Base-by-base conservation (phyloP, 2,113 vertebrate genomes). In the Quiscalus mexicanus region DNA sequence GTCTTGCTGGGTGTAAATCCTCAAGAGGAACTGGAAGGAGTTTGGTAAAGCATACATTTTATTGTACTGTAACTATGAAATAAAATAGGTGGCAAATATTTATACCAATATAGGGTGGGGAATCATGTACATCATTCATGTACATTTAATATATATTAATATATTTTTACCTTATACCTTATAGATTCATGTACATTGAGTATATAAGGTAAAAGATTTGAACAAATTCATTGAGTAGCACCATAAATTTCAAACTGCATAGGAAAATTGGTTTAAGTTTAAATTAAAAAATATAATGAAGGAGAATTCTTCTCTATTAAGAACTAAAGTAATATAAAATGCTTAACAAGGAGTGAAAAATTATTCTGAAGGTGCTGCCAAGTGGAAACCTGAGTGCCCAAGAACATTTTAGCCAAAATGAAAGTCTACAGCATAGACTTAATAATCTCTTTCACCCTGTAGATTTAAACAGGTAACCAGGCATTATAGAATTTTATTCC, bases 1-100 rank as follows among this genome's bases (percentile, higher is more conserved):
- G 99, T 92, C 98, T 99, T 24, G 99, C 99, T 44, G 99, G 99
- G 22, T 99, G 99, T 94, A 97, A 95, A 55, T 60, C 91, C 28
- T 98, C 98, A 19, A 62, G 63, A 39, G 99, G 99, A 94, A 95
- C 95, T 47, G 98, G 99, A 64, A 98, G 97, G 89, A 97, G 97
- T 93, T 98, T 97, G 88, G 99, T 99, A 97, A 98, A 50, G 44
- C 7, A 60, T 18, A 23, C 1, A n/a, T 65, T 84, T 91, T 84
- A 28, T 71, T 80, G 22, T 35, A 8, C 21, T 87, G 13, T 56
- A 70, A 27, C 31, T 63, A 17, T 37, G 50, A 62, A 80, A 59
- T 69, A 21, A 1, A n/a, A 19, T 23, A 35, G 13, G 11, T 53
- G 59, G 65, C 12, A 87, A 83, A 73, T 50, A 58, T 12, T 35